These are phyloP conservation scores for Aromia moschata DNA, from an alignment of 2,888 invertebrate species.

Conservation along the genomic window DNA sequence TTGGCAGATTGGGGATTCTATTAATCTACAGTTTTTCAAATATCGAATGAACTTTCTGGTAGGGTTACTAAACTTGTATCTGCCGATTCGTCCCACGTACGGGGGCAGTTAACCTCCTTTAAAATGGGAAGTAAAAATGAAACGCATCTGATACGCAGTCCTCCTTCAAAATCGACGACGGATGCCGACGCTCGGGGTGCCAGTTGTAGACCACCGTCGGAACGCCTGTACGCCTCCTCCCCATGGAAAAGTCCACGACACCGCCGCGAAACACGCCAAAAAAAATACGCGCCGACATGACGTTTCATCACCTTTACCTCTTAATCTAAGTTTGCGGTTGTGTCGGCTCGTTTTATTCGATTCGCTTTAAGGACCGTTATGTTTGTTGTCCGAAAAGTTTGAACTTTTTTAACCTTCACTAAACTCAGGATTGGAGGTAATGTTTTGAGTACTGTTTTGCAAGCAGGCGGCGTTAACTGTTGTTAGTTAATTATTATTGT, in stretches of 20 bases:
- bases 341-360: no score
- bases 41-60: no score
- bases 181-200: slow-evolving; percentile 37
- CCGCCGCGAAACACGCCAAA: slow-evolving; percentile 3
- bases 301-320: no score
- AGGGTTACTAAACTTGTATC: no score
- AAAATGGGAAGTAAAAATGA: slow-evolving; percentile 18
- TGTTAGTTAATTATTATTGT: slow-evolving; percentile 29
- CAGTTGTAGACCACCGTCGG: slow-evolving; percentile 52
- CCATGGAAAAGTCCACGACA: slow-evolving; percentile 28
- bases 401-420: slow-evolving; percentile 16
- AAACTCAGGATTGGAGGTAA: slow-evolving; percentile 7
- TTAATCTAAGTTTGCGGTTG: slow-evolving; percentile 13
- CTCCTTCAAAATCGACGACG: slow-evolving; percentile 20
- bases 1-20: no score
- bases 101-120: slow-evolving; percentile 1
- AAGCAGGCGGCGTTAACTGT: slow-evolving; percentile 21
- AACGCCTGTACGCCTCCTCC: slow-evolving; percentile 41
- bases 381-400: slow-evolving; percentile 23
- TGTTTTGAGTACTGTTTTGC: slow-evolving; percentile 16
- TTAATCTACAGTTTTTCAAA: no score
- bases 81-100: no score
- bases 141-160: slow-evolving; percentile 19
- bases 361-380: slow-evolving; percentile 18
- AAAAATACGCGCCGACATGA: slow-evolving; percentile 7